Evolutionary conservation across 2,113 vertebrate species (phyloP).

Genomic region (Todiramphus saurophagus): DNA sequence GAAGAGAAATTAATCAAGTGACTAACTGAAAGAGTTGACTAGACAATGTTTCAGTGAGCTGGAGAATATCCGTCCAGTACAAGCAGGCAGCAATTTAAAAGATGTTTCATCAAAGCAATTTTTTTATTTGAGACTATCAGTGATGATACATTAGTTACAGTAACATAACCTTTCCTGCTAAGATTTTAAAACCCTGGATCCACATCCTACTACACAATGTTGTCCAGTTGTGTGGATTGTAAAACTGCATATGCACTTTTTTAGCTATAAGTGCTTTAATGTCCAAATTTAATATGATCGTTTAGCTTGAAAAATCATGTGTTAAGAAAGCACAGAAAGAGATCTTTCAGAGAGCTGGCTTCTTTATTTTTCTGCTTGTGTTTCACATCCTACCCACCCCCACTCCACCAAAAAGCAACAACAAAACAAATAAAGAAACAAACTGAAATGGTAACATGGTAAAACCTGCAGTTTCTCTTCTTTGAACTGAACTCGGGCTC

Average conservation of each 20-base stretch:
- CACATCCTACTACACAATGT: not conserved
- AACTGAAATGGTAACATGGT: not conserved
- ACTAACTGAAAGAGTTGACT: not conserved
- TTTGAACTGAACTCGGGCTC: not conserved
- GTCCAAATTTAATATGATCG: not conserved
- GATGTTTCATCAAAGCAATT: not conserved
- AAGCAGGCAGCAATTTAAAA: not conserved
- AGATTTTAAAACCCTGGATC: not conserved
- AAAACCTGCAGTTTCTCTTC: conserved; percentile 10
- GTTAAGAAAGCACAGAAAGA: not conserved
- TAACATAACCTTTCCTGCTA: not conserved
- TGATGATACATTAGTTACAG: not conserved
- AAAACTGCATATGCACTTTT: not conserved
- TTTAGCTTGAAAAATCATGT: not conserved
- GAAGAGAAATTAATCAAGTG: not conserved
- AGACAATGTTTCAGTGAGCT: not conserved
- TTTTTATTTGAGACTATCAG: not conserved
- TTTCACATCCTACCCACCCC: not conserved
- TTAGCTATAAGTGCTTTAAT: not conserved
- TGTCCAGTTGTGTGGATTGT: not conserved
- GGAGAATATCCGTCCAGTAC: not conserved
- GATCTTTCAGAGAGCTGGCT: not conserved
- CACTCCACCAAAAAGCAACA: no score
- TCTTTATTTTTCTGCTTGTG: not conserved
- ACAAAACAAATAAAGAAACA: not conserved